A percentile compares a stretch with the other conserved stretches of the same genome.
Conservation (phyloP, 1,140 invertebrate species). For the Drosophila kurseongensis region DNA sequence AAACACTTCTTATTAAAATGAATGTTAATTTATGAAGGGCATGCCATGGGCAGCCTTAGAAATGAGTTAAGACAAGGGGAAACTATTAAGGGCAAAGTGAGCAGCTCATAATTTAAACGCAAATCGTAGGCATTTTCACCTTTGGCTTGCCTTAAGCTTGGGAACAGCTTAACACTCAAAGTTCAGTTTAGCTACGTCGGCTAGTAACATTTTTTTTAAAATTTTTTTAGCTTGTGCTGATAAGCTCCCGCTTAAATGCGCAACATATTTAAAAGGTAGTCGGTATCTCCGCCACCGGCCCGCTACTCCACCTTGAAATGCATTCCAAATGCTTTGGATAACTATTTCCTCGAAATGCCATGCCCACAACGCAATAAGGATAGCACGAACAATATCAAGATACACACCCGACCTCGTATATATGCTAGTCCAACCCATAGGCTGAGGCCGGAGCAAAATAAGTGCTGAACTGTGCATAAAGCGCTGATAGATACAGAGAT, state of each 20-base stretch:
- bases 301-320: neutral
- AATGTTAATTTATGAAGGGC: neutral
- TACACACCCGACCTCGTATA: neutral
- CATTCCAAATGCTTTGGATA: slow-evolving; percentile 30
- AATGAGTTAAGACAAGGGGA: slow-evolving; percentile 54
- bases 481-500: slow-evolving; percentile 64
- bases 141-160: neutral
- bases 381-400: slow-evolving; percentile 11
- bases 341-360: slow-evolving; percentile 34
- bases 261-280: slow-evolving; percentile 12
- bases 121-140: slow-evolving; percentile 34
- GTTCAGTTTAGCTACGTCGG: neutral
- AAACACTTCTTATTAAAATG: neutral
- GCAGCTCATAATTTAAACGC: slow-evolving; percentile 77
- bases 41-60: slow-evolving; percentile 6
- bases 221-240: slow-evolving; percentile 13
- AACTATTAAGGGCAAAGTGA: slow-evolving; percentile 71
- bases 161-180: neutral
- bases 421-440: too few species aligned
- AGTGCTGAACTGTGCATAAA: slow-evolving; percentile 64
- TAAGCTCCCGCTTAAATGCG: slow-evolving; percentile 43
- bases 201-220: neutral
- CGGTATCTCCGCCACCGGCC: too few species aligned
- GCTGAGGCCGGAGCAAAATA: slow-evolving; percentile 16
- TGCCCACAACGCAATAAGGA: slow-evolving; percentile 4